A percentile compares a stretch with the other conserved stretches of the same genome.
Evolutionary conservation across 1,140 invertebrate genomes (phyloP).

Genomic region (Cheumatopsyche charites): DNA sequence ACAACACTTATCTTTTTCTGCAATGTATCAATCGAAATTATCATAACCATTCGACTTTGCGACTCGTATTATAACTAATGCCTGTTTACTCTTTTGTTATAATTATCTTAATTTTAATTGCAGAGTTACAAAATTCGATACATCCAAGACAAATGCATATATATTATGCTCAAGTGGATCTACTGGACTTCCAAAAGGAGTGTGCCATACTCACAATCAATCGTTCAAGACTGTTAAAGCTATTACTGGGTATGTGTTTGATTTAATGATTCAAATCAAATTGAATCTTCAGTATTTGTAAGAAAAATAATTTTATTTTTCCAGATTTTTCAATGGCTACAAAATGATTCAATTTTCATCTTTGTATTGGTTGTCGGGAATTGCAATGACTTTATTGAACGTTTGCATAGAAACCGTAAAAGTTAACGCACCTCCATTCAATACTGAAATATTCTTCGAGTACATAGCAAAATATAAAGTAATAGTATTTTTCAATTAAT

Average conservation of each 20-base stretch:
- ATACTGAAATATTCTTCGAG: constrained; percentile 47
- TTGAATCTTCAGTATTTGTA: too few species aligned
- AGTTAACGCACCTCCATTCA: constrained; percentile 46
- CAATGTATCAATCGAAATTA: too few species aligned
- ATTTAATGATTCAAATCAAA: neutral
- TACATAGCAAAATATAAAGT: constrained; percentile 49
- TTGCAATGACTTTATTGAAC: constrained; percentile 39
- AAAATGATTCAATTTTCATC: constrained; percentile 48
- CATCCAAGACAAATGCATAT: constrained; percentile 42
- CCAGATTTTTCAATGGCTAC: neutral
- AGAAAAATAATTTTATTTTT: too few species aligned
- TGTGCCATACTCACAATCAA: constrained; percentile 66
- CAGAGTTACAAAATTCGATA: constrained; percentile 29
- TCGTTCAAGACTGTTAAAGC: neutral
- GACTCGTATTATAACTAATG: too few species aligned
- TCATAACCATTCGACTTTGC: too few species aligned
- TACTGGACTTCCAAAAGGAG: constrained; percentile 77
- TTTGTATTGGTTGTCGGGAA: constrained; percentile 52
- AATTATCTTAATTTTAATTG: neutral
- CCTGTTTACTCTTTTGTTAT: too few species aligned
- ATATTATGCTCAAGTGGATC: constrained; percentile 70
- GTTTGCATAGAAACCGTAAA: constrained; percentile 32
- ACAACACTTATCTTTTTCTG: too few species aligned
- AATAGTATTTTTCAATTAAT: neutral
- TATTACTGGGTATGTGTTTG: neutral